Conservation (phyloP, 2,797 vertebrate genomes). For the Podarcis siculus region DNA sequence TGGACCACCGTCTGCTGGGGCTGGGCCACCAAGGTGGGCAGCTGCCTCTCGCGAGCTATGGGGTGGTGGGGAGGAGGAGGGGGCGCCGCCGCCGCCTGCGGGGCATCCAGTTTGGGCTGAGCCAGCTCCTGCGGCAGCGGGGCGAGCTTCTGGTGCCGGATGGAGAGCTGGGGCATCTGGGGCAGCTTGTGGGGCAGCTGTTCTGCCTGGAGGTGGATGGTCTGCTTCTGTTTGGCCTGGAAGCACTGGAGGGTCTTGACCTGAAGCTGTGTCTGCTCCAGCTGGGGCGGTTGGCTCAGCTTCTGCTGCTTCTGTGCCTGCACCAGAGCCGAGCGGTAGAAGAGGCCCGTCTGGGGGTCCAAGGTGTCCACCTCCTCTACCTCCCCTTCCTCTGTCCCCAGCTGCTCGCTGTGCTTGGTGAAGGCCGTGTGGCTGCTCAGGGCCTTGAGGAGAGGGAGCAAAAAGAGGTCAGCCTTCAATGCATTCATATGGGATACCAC, state of each 20-base stretch:
- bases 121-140: slow-evolving; percentile 81
- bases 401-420: slow-evolving; percentile 85
- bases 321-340: slow-evolving; percentile 90
- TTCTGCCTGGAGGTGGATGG: slow-evolving; percentile 81
- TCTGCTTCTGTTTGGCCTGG: slow-evolving; percentile 83
- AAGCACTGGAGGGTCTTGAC: slow-evolving; percentile 84
- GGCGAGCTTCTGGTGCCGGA: slow-evolving; percentile 81
- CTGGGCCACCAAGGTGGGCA: slow-evolving; percentile 81
- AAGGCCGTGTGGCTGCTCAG: slow-evolving; percentile 84
- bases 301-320: slow-evolving; percentile 81
- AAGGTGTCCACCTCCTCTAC: slow-evolving; percentile 94
- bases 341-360: slow-evolving; percentile 97
- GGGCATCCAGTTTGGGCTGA: slow-evolving; percentile 77
- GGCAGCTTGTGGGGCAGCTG: slow-evolving; percentile 83
- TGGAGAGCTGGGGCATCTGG: slow-evolving; percentile 85
- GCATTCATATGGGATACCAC: no score
- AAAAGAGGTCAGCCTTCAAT: slow-evolving; percentile 27
- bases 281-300: slow-evolving; percentile 79
- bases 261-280: slow-evolving; percentile 80
- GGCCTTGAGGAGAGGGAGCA: slow-evolving; percentile 72
- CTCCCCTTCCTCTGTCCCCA: slow-evolving; percentile 88
- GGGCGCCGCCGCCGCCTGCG: slow-evolving; percentile 61
- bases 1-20: slow-evolving; percentile 82
- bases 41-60: slow-evolving; percentile 86
- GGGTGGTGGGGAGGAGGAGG: slow-evolving; percentile 66